A percentile compares a stretch with the other conserved stretches of the same genome.
phyloP scores from a whole-genome alignment of 2,888 invertebrate species.

The Apamea epomidion region DNA sequence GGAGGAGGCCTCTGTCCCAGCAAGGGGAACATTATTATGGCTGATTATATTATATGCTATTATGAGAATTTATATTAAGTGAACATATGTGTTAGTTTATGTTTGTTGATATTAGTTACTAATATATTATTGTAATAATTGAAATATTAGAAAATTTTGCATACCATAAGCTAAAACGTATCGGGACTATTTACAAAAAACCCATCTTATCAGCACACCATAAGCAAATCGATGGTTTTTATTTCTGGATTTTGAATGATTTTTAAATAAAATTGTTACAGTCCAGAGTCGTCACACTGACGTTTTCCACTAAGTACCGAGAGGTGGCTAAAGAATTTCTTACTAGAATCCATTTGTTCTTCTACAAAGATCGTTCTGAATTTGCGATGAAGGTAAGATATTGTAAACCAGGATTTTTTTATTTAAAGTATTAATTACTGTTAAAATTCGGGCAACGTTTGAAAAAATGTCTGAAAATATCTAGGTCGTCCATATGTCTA shows the following conservation, averaged over 20 bases:
- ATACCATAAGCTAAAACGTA: neutral
- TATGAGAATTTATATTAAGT: too few relatives aligned
- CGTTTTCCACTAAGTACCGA: constrained; percentile 44
- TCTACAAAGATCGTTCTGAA: constrained; percentile 56
- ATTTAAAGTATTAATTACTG: neutral
- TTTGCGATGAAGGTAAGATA: constrained; percentile 59
- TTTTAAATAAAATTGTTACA: constrained; percentile 17
- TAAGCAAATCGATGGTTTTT: neutral
- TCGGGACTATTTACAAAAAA: neutral
- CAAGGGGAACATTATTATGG: too few relatives aligned
- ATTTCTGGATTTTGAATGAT: neutral
- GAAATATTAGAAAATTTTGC: neutral
- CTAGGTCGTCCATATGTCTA: neutral
- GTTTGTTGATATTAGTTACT: neutral
- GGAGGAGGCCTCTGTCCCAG: too few relatives aligned
- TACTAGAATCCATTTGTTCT: constrained; percentile 57
- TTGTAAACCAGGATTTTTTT: neutral
- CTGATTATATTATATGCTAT: too few relatives aligned
- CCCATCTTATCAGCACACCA: neutral
- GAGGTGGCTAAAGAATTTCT: constrained; percentile 46
- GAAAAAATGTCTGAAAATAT: neutral
- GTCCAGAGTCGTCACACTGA: constrained; percentile 48
- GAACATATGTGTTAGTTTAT: neutral
- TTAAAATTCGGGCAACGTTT: neutral
- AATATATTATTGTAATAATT: neutral